Conservation (phyloP, 2,113 vertebrate genomes). For the Coturnix japonica region DNA sequence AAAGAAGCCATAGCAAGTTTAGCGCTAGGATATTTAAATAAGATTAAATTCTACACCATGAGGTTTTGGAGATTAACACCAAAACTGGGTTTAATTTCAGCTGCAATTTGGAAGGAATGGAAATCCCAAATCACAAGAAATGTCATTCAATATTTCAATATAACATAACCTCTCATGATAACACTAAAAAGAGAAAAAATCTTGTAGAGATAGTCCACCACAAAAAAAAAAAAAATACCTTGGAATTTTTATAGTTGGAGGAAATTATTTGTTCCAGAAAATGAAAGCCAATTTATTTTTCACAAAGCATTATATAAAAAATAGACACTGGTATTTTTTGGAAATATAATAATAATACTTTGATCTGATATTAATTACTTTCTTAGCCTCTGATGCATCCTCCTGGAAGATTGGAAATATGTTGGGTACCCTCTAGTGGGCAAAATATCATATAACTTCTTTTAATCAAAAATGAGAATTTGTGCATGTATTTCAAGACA, state of each 20-base stretch:
- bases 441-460: neutral
- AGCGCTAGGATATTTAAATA: neutral
- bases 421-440: slow-evolving; percentile 64
- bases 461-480: neutral
- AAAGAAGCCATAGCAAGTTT: neutral
- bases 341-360: neutral
- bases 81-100: neutral
- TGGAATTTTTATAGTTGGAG: neutral
- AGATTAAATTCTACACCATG: neutral
- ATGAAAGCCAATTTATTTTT: neutral
- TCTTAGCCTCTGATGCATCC: neutral
- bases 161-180: neutral
- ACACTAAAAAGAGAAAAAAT: neutral
- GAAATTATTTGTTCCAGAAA: neutral
- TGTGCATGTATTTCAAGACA: neutral
- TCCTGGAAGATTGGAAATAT: slow-evolving; percentile 26
- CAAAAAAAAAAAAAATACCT: neutral
- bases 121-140: neutral
- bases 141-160: neutral
- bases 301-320: neutral
- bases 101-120: neutral
- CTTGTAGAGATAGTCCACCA: neutral
- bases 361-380: slow-evolving; percentile 7
- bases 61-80: neutral
- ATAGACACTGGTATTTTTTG: neutral